A percentile compares a stretch with the other conserved stretches of the same genome.
Evolutionary conservation across 2,797 vertebrate species (phyloP).

Genomic region (Pangasius mekongensis): DNA sequence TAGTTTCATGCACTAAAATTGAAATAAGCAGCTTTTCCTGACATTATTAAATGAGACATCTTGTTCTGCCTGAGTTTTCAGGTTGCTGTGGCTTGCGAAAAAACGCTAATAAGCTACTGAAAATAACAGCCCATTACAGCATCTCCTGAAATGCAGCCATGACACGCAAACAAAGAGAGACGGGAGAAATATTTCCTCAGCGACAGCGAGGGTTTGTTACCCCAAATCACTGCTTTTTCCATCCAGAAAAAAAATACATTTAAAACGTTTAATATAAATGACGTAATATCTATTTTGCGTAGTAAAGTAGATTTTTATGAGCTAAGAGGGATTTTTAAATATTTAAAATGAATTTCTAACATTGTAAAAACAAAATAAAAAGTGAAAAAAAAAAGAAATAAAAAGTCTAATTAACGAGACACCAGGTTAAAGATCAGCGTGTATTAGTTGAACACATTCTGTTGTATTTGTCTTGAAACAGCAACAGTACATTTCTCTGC

Average conservation of each 20-base stretch:
- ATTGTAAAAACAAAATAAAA: not conserved
- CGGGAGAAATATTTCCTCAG: not conserved
- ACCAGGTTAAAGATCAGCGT: not conserved
- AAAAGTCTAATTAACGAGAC: not conserved
- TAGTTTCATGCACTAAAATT: not conserved
- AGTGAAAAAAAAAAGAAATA: not conserved
- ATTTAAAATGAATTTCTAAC: not conserved
- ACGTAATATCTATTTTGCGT: not conserved
- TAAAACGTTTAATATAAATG: not conserved
- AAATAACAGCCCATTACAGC: constrained; percentile 8
- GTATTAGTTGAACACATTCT: not conserved
- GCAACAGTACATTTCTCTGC: not conserved
- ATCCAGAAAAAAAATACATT: not conserved
- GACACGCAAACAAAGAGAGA: not conserved
- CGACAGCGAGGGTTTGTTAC: not conserved
- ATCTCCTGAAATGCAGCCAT: not conserved
- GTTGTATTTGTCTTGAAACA: not conserved
- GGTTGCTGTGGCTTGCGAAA: not conserved
- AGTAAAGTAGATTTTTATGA: not conserved
- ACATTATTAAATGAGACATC: not conserved
- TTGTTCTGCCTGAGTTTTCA: not conserved
- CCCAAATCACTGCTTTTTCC: not conserved
- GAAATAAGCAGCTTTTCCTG: not conserved
- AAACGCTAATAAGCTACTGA: constrained; percentile 12
- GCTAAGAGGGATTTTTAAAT: not conserved